Evolutionary conservation across 1,140 invertebrate species (phyloP).

Genomic region (Penaeus indicus): DNA sequence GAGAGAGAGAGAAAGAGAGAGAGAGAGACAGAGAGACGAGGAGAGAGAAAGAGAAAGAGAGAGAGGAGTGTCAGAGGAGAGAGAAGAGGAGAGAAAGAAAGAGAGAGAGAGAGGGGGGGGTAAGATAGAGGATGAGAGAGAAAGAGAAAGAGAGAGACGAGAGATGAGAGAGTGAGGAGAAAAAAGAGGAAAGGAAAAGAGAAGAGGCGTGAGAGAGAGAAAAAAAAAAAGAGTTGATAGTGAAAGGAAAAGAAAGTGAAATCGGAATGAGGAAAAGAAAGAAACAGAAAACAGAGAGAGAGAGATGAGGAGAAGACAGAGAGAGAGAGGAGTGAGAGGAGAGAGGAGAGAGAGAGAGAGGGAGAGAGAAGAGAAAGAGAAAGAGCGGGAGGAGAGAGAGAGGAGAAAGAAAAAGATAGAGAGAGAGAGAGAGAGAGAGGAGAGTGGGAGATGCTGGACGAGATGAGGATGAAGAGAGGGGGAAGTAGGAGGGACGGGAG

Average conservation of each 20-base stretch:
- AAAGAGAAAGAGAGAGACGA: neutral
- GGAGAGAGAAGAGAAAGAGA: neutral
- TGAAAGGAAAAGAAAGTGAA: neutral
- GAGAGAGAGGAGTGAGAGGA: too few relatives aligned
- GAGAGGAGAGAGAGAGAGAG: neutral
- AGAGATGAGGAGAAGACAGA: neutral
- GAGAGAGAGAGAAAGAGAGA: neutral
- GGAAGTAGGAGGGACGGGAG: neutral
- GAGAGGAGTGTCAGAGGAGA: neutral
- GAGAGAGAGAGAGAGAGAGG: slow-evolving; percentile 1
- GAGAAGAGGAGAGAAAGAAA: neutral
- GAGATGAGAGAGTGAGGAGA: neutral
- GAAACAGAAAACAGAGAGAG: neutral
- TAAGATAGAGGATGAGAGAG: neutral
- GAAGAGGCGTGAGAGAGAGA: neutral
- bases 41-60: neutral
- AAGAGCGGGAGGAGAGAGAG: neutral
- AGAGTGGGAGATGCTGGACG: neutral
- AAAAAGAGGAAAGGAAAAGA: neutral
- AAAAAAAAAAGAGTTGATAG: neutral
- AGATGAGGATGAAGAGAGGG: neutral
- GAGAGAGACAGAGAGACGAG: neutral
- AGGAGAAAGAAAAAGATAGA: neutral
- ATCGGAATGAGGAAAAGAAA: neutral
- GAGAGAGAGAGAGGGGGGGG: neutral